Percentiles rank a stretch among this genome's conserved stretches.
Conservation (phyloP, 1,140 invertebrate species). For the Nephila pilipes region DNA sequence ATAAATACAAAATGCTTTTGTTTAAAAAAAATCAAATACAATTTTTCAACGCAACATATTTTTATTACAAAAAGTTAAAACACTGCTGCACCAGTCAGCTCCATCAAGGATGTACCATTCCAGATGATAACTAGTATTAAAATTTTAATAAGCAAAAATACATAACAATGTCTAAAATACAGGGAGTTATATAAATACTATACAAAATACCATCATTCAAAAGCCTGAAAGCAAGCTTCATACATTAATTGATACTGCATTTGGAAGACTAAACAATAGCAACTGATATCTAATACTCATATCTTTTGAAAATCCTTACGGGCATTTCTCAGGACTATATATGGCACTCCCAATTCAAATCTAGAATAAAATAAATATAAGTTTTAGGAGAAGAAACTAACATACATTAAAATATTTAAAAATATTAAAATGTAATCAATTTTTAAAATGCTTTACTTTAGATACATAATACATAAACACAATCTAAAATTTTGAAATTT, state of each 20-base stretch:
- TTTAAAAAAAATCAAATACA: background rate
- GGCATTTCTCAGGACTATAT: slow-evolving; percentile 52
- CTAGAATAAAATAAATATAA: slow-evolving; percentile 51
- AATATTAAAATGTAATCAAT: too few relatives aligned
- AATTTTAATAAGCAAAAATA: slow-evolving; percentile 7
- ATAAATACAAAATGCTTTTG: too few relatives aligned
- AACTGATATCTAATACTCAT: background rate
- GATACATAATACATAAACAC: too few relatives aligned
- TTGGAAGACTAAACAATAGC: slow-evolving; percentile 2
- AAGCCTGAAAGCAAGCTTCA: background rate
- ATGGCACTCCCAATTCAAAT: slow-evolving; percentile 72
- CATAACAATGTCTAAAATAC: slow-evolving; percentile 37
- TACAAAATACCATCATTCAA: slow-evolving; percentile 1
- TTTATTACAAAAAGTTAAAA: slow-evolving; percentile 55
- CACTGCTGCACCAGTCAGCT: slow-evolving; percentile 69
- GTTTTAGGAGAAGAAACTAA: too few relatives aligned
- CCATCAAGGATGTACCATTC: slow-evolving; percentile 31
- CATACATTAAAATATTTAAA: too few relatives aligned
- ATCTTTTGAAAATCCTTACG: slow-evolving; percentile 54
- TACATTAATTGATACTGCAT: background rate
- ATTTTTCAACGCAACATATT: slow-evolving; percentile 7
- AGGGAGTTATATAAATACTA: slow-evolving; percentile 46
- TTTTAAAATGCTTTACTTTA: background rate
- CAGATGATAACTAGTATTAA: slow-evolving; percentile 39
- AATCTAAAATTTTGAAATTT: too few relatives aligned